Conservation (phyloP, 2,797 vertebrate genomes). For the Pseudotriccus pelzelni region DNA sequence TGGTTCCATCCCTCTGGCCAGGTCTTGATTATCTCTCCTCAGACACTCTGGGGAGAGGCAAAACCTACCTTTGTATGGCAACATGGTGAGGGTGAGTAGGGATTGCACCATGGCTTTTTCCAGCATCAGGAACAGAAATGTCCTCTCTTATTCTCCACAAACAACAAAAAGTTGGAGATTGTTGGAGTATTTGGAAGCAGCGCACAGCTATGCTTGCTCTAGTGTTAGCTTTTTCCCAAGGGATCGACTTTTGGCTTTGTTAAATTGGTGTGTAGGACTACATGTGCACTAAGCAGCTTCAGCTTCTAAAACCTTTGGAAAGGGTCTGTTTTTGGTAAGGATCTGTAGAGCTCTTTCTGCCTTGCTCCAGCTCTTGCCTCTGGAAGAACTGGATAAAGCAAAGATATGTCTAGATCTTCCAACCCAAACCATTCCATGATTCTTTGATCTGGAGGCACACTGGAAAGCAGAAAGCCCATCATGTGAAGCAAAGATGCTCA, state of each 20-base stretch:
- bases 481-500: not conserved
- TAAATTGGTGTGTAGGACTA: not conserved
- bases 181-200: not conserved
- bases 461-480: not conserved
- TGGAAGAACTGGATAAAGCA: not conserved
- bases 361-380: not conserved
- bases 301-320: not conserved
- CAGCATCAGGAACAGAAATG: not conserved
- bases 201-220: not conserved
- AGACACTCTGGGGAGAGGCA: not conserved
- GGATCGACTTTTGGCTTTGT: not conserved
- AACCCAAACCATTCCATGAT: not conserved
- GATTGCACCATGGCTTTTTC: not conserved
- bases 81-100: not conserved
- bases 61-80: not conserved
- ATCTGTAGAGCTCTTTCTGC: not conserved
- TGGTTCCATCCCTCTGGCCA: not conserved
- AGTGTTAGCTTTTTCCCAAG: not conserved
- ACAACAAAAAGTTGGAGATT: not conserved
- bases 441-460: not conserved
- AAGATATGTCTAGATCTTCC: not conserved
- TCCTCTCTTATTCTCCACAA: not conserved
- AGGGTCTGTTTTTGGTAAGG: not conserved
- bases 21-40: not conserved
- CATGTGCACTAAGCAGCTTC: not conserved